A percentile compares a stretch with the other conserved stretches of the same genome.
Evolutionary conservation across 2,888 invertebrate genomes (phyloP).

Genomic region (Sinotaia quadrata): DNA sequence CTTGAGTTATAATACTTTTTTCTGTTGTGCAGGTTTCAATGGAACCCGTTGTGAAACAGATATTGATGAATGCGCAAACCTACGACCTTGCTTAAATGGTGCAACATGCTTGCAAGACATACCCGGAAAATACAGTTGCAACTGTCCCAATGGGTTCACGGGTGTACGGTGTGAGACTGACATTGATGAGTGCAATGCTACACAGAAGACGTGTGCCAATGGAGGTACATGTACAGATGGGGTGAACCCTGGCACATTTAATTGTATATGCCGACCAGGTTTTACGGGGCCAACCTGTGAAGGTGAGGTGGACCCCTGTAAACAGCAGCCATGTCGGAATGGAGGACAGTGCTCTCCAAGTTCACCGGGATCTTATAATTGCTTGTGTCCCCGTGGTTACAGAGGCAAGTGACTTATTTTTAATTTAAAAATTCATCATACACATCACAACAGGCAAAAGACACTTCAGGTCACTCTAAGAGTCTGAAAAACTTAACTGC

Average conservation of each 20-base stretch:
- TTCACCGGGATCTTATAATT: slow-evolving; percentile 27
- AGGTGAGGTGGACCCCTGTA: slow-evolving; percentile 28
- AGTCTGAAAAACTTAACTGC: too few species aligned
- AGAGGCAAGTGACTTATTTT: too few species aligned
- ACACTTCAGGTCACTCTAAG: too few species aligned
- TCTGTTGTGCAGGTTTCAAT: slow-evolving; percentile 31
- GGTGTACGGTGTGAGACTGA: slow-evolving; percentile 82
- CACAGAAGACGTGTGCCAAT: slow-evolving; percentile 88
- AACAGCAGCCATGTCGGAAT: slow-evolving; percentile 33
- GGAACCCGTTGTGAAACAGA: slow-evolving; percentile 81
- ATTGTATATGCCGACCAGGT: slow-evolving; percentile 31
- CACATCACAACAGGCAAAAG: too few species aligned
- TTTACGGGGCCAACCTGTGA: slow-evolving; percentile 35
- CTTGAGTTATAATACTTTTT: slow-evolving; percentile 78
- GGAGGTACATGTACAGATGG: slow-evolving; percentile 82
- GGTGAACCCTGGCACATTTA: slow-evolving; percentile 13
- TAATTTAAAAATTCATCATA: too few species aligned
- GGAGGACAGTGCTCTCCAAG: slow-evolving; percentile 29
- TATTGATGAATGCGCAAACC: slow-evolving; percentile 90
- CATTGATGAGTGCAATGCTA: slow-evolving; percentile 92
- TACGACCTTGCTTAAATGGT: slow-evolving; percentile 90
- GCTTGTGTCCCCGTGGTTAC: slow-evolving; percentile 29
- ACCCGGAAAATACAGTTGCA: slow-evolving; percentile 38
- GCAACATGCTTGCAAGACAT: slow-evolving; percentile 79
- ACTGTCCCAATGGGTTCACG: slow-evolving; percentile 37